Percentiles rank a stretch among this genome's conserved stretches.
phyloP scores from a whole-genome alignment of 1,140 invertebrate genomes.

The Microplitis demolitor region DNA sequence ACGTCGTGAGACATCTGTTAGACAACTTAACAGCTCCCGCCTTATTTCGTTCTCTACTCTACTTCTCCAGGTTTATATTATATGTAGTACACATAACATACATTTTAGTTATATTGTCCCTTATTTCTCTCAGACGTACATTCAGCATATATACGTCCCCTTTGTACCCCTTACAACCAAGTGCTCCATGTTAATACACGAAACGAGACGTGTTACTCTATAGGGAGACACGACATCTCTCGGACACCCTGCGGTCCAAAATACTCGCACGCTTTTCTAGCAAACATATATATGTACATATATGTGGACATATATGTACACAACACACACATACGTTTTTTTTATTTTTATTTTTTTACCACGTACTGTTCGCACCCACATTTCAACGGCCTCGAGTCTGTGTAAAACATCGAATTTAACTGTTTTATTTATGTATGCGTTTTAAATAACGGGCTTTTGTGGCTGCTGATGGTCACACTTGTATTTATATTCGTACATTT shows the following conservation, averaged over 20 bases:
- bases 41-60: slow-evolving; percentile 17
- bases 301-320: not conserved
- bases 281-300: too few relatives aligned
- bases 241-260: slow-evolving; percentile 38
- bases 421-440: slow-evolving; percentile 17
- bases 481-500: not conserved
- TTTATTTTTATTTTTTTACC: slow-evolving; percentile 10
- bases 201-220: slow-evolving; percentile 33
- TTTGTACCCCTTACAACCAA: slow-evolving; percentile 16
- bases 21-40: slow-evolving; percentile 46
- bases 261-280: not conserved
- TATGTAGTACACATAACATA: too few relatives aligned
- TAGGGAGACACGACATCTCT: slow-evolving; percentile 34
- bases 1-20: slow-evolving; percentile 54
- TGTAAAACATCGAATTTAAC: slow-evolving; percentile 15
- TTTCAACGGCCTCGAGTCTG: not conserved
- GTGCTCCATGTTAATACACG: slow-evolving; percentile 22
- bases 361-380: slow-evolving; percentile 1
- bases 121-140: slow-evolving; percentile 12
- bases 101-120: not conserved
- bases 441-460: not conserved
- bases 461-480: not conserved
- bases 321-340: not conserved
- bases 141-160: slow-evolving; percentile 17
- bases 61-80: slow-evolving; percentile 1